phyloP scores from a whole-genome alignment of 2,113 vertebrate genomes.

The Tympanuchus pallidicinctus region DNA sequence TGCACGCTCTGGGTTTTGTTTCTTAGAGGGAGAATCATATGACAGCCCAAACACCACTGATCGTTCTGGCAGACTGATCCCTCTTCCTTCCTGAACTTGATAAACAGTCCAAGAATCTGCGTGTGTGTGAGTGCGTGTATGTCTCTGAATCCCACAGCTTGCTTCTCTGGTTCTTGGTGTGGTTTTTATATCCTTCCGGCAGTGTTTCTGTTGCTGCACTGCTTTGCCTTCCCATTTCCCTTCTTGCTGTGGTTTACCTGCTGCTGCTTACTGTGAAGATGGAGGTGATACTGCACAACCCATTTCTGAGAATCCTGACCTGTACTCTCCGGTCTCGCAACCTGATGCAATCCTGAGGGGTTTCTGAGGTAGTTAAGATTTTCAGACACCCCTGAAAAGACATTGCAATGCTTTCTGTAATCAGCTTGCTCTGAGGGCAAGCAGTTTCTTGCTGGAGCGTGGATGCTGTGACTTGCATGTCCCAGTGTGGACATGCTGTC shows the following conservation, averaged over 20 bases:
- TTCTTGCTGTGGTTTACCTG: neutral
- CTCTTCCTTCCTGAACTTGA: constrained; percentile 73
- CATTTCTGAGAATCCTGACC: neutral
- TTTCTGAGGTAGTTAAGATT: neutral
- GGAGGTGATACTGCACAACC: neutral
- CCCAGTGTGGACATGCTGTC: neutral
- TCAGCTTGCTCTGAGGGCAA: neutral
- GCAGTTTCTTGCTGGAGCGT: neutral
- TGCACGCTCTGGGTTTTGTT: constrained; percentile 48
- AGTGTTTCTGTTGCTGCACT: neutral
- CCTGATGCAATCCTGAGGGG: neutral
- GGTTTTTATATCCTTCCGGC: constrained; percentile 8
- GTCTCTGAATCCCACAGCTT: constrained; percentile 2
- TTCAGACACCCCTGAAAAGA: neutral
- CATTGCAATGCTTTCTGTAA: neutral
- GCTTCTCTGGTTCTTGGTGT: neutral
- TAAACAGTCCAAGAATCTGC: constrained; percentile 49
- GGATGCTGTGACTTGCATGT: neutral
- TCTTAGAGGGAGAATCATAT: constrained; percentile 51
- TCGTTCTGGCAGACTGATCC: constrained; percentile 55
- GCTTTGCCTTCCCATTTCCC: neutral
- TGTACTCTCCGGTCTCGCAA: fast-evolving
- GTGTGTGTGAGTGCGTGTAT: neutral
- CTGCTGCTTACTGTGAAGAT: neutral
- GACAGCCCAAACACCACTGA: constrained; percentile 58